Evolutionary conservation across 2,888 invertebrate species (phyloP).

Genomic region (Eupithecia tripunctaria): DNA sequence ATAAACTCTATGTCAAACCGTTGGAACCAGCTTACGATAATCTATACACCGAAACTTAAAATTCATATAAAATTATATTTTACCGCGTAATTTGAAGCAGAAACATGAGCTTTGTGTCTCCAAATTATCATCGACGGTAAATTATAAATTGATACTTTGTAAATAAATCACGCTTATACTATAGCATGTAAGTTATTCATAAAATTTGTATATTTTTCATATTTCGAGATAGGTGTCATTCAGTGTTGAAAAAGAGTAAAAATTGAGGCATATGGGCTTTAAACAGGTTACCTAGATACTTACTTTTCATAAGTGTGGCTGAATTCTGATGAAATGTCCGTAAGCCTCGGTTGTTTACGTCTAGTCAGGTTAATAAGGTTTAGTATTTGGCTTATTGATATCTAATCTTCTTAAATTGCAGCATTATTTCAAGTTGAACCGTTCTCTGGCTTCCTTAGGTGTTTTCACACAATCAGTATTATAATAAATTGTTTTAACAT

Average conservation of each 20-base stretch:
- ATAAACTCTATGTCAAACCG: slow-evolving; percentile 16
- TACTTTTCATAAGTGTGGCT: slow-evolving; percentile 1
- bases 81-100: slow-evolving; percentile 41
- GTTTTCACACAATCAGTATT: slow-evolving; percentile 1
- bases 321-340: slow-evolving; percentile 21
- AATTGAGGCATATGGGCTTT: slow-evolving; percentile 52
- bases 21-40: background rate
- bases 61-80: slow-evolving; percentile 28
- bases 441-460: slow-evolving; percentile 52
- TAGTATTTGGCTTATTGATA: slow-evolving; percentile 59
- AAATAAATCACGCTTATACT: slow-evolving; percentile 66
- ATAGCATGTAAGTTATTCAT: slow-evolving; percentile 67
- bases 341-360: slow-evolving; percentile 68
- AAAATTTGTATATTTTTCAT: slow-evolving; percentile 80
- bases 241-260: slow-evolving; percentile 68
- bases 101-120: slow-evolving; percentile 49
- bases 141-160: slow-evolving; percentile 55
- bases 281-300: slow-evolving; percentile 17
- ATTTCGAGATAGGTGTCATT: slow-evolving; percentile 54
- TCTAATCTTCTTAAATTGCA: slow-evolving; percentile 51
- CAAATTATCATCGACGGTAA: slow-evolving; percentile 42
- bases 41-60: background rate
- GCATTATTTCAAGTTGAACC: slow-evolving; percentile 38
- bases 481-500: background rate
- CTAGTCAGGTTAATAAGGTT: slow-evolving; percentile 78